phyloP scores from a whole-genome alignment of 2,888 invertebrate genomes.

The Craniophora ligustri region DNA sequence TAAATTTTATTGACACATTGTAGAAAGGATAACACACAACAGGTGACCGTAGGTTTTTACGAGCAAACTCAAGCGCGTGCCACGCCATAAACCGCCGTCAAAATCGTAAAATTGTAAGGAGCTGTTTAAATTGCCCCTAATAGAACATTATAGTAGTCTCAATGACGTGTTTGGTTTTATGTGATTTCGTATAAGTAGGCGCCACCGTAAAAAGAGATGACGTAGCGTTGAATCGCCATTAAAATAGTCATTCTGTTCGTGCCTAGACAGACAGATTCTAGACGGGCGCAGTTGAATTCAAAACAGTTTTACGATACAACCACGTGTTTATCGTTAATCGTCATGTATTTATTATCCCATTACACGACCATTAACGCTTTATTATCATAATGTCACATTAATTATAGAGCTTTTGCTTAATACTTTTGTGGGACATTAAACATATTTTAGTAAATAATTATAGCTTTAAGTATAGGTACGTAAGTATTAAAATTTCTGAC shows the following conservation, averaged over 20 bases:
- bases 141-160: conserved; percentile 79
- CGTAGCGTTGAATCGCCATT: conserved; percentile 58
- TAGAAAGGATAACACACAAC: conserved; percentile 77
- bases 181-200: conserved; percentile 73
- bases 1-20: conserved; percentile 80
- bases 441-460: no score
- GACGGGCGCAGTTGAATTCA: conserved; percentile 54
- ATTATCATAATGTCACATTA: conserved; percentile 32
- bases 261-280: conserved; percentile 60
- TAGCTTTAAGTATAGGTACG: no score
- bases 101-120: conserved; percentile 81
- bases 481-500: no score
- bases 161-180: conserved; percentile 80
- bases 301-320: conserved; percentile 50
- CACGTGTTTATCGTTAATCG: conserved; percentile 49
- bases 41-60: conserved; percentile 86
- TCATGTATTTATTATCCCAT: conserved; percentile 40
- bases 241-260: conserved; percentile 59
- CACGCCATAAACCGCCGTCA: conserved; percentile 73
- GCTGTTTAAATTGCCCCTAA: conserved; percentile 79
- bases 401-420: conserved; percentile 26
- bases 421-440: no score
- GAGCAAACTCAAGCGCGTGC: conserved; percentile 77
- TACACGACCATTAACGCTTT: conserved; percentile 51
- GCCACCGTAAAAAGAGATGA: conserved; percentile 68